phyloP scores from a whole-genome alignment of 2,797 vertebrate genomes.

The Rhadinocentrus ornatus region DNA sequence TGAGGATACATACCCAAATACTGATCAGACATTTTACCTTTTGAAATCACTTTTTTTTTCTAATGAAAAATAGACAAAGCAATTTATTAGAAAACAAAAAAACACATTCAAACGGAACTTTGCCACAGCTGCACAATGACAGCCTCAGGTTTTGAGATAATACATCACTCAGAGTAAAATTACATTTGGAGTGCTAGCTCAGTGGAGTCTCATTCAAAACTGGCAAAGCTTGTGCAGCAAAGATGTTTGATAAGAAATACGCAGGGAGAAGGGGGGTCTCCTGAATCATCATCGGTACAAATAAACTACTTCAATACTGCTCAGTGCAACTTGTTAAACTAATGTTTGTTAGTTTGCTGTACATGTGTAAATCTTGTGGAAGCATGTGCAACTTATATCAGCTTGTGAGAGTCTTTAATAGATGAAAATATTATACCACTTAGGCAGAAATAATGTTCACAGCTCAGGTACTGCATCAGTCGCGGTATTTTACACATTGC shows the following conservation, averaged over 20 bases:
- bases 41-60: slow-evolving; percentile 35
- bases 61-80: slow-evolving; percentile 39
- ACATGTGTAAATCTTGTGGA: neutral
- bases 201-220: slow-evolving; percentile 32
- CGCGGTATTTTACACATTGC: too few species aligned
- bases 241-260: slow-evolving; percentile 47
- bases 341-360: slow-evolving; percentile 28
- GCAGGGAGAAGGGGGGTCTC: slow-evolving; percentile 29
- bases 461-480: neutral
- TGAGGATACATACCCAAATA: slow-evolving; percentile 37
- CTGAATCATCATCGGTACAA: slow-evolving; percentile 20
- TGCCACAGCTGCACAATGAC: slow-evolving; percentile 40
- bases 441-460: neutral
- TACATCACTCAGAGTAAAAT: slow-evolving; percentile 43
- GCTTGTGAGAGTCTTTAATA: neutral
- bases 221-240: slow-evolving; percentile 29
- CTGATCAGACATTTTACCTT: slow-evolving; percentile 40
- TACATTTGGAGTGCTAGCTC: slow-evolving; percentile 50
- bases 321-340: slow-evolving; percentile 38
- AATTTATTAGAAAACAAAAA: slow-evolving; percentile 29
- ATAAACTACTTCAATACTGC: slow-evolving; percentile 48
- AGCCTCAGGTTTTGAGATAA: slow-evolving; percentile 55
- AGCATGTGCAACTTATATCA: neutral
- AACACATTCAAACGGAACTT: slow-evolving; percentile 23
- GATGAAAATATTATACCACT: neutral